Evolutionary conservation across 2,113 vertebrate genomes (phyloP).

Genomic region (Leptocoma aspasia): DNA sequence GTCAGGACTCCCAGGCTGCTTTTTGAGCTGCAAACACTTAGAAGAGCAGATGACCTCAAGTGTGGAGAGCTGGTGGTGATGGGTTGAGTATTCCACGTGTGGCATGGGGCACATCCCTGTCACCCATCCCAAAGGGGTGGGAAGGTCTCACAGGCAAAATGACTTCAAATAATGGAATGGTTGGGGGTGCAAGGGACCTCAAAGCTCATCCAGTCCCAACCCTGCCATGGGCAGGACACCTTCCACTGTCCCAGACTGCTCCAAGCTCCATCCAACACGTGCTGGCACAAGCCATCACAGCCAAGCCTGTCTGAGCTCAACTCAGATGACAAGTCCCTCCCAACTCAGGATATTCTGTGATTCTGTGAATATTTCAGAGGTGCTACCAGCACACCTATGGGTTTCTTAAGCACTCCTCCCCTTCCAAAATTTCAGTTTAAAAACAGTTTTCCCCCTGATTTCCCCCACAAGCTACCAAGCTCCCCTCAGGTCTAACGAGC

Average conservation of each 20-base stretch:
- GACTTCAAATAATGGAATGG: background rate
- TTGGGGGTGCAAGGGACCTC: background rate
- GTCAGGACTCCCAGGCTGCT: background rate
- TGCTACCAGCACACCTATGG: background rate
- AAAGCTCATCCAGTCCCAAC: background rate
- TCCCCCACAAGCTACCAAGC: background rate
- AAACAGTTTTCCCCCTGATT: background rate
- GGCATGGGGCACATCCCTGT: accelerated
- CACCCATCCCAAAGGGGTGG: background rate
- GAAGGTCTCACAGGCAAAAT: background rate
- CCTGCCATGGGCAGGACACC: background rate
- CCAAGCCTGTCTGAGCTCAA: background rate
- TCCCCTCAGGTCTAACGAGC: accelerated
- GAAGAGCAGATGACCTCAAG: background rate
- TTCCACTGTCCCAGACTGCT: background rate
- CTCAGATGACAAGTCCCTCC: background rate
- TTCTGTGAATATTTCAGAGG: background rate
- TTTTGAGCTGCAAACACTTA: background rate
- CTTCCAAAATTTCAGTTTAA: background rate
- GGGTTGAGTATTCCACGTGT: accelerated
- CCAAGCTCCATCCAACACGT: background rate
- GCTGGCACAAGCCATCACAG: background rate
- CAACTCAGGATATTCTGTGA: background rate
- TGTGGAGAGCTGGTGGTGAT: background rate
- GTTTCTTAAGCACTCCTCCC: background rate